Conservation (phyloP, 2,888 invertebrate genomes). For the Colletes collaris region DNA sequence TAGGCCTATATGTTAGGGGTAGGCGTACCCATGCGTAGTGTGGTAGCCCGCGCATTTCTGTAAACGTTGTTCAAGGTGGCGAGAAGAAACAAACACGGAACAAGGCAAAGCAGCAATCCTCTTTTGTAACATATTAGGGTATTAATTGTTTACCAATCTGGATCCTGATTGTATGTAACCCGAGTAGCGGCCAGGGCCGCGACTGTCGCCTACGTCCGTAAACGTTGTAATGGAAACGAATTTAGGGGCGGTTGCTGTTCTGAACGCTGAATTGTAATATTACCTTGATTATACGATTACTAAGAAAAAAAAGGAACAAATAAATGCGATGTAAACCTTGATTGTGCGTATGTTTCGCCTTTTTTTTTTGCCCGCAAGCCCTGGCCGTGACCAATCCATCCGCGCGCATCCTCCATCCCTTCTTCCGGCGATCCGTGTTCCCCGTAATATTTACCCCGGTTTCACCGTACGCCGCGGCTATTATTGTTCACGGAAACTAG, state of each 20-base stretch:
- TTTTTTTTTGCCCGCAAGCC: constrained; percentile 74
- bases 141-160: constrained; percentile 70
- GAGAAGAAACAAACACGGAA: constrained; percentile 20
- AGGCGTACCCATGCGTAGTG: constrained; percentile 74
- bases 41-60: constrained; percentile 76
- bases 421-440: constrained; percentile 32
- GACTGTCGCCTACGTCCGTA: constrained; percentile 74
- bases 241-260: constrained; percentile 78
- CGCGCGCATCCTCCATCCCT: constrained; percentile 19
- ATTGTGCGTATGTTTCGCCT: constrained; percentile 75
- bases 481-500: constrained; percentile 24
- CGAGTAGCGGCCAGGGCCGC: constrained; percentile 78
- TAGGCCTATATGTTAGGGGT: constrained; percentile 64
- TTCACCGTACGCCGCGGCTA: constrained; percentile 5
- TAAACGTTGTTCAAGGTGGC: constrained; percentile 70
- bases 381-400: constrained; percentile 67
- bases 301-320: constrained; percentile 76
- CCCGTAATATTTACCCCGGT: constrained; percentile 18
- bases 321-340: constrained; percentile 81
- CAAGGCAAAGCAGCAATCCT: constrained; percentile 62
- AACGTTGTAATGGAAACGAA: constrained; percentile 46
- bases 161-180: constrained; percentile 74
- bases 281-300: constrained; percentile 83
- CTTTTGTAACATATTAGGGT: constrained; percentile 82
- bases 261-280: constrained; percentile 81